Percentiles rank a stretch among this genome's conserved stretches.
phyloP scores from a whole-genome alignment of 2,797 vertebrate species.

The Nyctibius grandis region DNA sequence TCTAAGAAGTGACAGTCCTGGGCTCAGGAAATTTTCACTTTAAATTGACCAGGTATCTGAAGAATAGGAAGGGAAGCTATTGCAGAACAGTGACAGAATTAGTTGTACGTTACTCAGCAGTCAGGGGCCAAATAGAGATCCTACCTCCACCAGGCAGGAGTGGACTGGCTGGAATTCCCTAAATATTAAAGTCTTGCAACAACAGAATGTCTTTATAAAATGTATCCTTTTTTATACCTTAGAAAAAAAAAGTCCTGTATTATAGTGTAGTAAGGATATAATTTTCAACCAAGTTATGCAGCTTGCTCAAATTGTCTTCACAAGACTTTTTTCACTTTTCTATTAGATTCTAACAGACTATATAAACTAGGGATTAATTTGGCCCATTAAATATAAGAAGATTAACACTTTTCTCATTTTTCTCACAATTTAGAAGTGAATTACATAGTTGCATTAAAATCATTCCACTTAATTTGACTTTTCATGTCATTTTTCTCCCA shows the following conservation, averaged over 20 bases:
- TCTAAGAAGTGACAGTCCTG: background rate
- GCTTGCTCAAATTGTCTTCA: background rate
- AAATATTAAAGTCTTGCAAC: background rate
- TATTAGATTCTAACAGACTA: background rate
- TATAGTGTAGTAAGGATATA: background rate
- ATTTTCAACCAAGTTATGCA: background rate
- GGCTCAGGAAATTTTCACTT: background rate
- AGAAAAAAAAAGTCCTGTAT: background rate
- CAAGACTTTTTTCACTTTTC: background rate
- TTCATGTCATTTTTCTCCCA: background rate
- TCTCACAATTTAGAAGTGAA: background rate
- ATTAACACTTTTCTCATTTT: conserved; percentile 2
- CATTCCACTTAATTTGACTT: conserved; percentile 24
- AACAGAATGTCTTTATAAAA: background rate
- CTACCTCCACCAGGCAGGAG: background rate
- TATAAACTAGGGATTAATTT: conserved; percentile 6
- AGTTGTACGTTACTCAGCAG: background rate
- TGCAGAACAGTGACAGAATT: background rate
- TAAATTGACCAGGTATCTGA: background rate
- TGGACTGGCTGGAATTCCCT: background rate
- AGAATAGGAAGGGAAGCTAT: background rate
- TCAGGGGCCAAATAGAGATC: background rate
- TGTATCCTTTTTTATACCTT: background rate
- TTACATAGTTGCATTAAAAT: background rate
- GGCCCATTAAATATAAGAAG: conserved; percentile 1